Evolutionary conservation across 2,797 vertebrate species (phyloP), one percentile per base, ranked within the genome.

Genomic region (Enteromius argenteus): DNA sequence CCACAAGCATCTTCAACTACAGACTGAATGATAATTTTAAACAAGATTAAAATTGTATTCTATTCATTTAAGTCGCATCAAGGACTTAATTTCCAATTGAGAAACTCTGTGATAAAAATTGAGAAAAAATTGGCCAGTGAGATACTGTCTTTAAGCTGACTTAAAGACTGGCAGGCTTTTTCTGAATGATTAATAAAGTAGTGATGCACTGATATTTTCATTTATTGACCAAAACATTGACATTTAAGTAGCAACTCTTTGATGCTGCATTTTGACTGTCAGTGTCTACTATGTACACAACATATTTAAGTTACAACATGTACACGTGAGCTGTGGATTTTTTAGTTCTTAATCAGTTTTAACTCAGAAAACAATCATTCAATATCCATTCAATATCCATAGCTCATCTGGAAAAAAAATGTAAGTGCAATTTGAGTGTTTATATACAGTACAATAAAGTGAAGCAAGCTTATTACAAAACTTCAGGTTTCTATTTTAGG

Each of bases 121-220:
- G 7, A 58, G 3, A 9, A 58, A 53, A 74, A 60, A 58, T 39
- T 1, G 10, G 30, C 30, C 35, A 74, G 72, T 74, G 72, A 53
- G 32, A 76, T 7, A 14, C 73, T 75, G 73, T 39, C 73, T 75
- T n/a, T 76, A 39, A 32, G 32, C 53, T 53, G 19, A 74, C 32
- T 53, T 64, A 6, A n/a, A 56, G 46, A 3, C 27, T 27, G 27
- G 27, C 17, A 14, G 8, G 19, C 8, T 30, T 75, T n/a, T 37
- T 56, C 13, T 56, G 30, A 75, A 56, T 75, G 19, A 75, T 76
- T 76, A 75, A 37, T 56, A 5, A 56, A 37, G 3, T 39, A 58
- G 53, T 60, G 74, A 60, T 76, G 53, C 74, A 39, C 74, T 2
- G 0, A 56, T 37, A 35, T 75, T 39, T 39, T 39, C 39, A 9